Evolutionary conservation across 1,140 invertebrate species (phyloP).

Genomic region (Heliconius hewitsoni): DNA sequence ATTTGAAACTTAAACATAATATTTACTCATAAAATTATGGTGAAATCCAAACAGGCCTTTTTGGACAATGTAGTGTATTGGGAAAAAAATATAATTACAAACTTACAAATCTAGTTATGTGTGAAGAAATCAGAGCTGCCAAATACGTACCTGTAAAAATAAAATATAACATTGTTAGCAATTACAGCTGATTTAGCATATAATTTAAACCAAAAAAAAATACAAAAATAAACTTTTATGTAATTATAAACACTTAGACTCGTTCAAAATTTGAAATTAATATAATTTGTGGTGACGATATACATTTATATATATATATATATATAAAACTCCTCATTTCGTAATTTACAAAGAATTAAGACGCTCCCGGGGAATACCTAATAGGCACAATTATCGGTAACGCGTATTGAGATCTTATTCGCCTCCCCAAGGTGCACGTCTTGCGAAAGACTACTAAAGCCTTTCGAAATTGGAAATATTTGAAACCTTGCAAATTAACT

Average conservation of each 20-base stretch:
- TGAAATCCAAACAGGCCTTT: neutral
- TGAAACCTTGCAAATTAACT: neutral
- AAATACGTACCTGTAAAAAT: slow-evolving; percentile 22
- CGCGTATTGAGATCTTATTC: slow-evolving; percentile 53
- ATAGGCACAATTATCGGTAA: slow-evolving; percentile 65
- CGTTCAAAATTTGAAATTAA: neutral
- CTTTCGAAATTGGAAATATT: slow-evolving; percentile 27
- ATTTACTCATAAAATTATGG: too few relatives aligned
- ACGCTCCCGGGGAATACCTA: slow-evolving; percentile 58
- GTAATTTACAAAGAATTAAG: slow-evolving; percentile 14
- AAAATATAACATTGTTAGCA: neutral
- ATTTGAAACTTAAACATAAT: neutral
- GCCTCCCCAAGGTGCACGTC: slow-evolving; percentile 29
- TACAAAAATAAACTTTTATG: too few relatives aligned
- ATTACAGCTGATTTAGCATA: neutral
- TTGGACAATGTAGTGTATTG: neutral
- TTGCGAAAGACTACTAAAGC: slow-evolving; percentile 32
- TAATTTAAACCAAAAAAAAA: too few relatives aligned
- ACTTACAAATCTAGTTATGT: slow-evolving; percentile 13
- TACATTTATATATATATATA: neutral
- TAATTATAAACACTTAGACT: too few relatives aligned
- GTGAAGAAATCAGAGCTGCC: neutral
- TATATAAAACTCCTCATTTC: neutral
- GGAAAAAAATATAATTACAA: too few relatives aligned
- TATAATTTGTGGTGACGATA: neutral